Evolutionary conservation across 2,113 vertebrate species (phyloP).

Genomic region (Zosterops japonicus): DNA sequence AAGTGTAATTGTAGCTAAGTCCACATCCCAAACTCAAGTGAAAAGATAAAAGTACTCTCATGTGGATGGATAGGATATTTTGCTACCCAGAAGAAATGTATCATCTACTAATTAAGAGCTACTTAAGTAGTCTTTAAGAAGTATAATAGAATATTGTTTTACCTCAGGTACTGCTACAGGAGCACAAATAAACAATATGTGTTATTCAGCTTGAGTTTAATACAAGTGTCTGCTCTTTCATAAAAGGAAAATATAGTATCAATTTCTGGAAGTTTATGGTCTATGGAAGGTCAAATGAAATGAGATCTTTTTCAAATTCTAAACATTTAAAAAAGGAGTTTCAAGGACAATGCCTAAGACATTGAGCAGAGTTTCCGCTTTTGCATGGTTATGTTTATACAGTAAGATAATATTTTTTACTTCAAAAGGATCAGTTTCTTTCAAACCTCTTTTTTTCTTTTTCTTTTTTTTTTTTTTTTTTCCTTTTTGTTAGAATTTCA

Average conservation of each 20-base stretch:
- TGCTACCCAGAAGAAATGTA: not conserved
- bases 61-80: not conserved
- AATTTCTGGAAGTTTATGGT: not conserved
- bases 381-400: not conserved
- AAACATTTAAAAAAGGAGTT: not conserved
- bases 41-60: not conserved
- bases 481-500: not conserved
- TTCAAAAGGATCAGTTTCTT: not conserved
- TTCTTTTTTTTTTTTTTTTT: not conserved
- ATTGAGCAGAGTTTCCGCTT: not conserved
- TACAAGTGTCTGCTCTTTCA: not conserved
- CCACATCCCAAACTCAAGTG: not conserved
- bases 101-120: not conserved
- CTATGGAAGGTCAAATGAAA: not conserved
- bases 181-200: not conserved
- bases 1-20: not conserved
- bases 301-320: not conserved
- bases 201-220: not conserved
- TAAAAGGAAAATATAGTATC: not conserved
- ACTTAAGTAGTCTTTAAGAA: not conserved
- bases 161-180: not conserved
- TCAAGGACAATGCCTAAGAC: not conserved
- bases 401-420: not conserved
- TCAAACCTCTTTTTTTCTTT: not conserved
- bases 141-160: not conserved